Base-by-base conservation (phyloP, 1,140 invertebrate species). In the Drosophila grimshawi region DNA sequence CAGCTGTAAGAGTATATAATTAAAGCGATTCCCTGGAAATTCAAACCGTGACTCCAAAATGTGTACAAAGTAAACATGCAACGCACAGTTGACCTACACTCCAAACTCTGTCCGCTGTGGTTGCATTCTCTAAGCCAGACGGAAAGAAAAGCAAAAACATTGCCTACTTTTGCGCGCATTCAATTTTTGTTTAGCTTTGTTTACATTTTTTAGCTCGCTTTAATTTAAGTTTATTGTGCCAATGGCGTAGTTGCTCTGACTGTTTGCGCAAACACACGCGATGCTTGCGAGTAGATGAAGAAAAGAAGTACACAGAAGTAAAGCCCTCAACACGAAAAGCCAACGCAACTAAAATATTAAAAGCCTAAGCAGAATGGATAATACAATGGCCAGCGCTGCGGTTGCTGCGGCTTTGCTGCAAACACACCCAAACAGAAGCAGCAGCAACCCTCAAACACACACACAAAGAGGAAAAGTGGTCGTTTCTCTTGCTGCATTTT, bases 301-400 rank as follows among this genome's bases (percentile, higher is more conserved):
- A 68, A 49, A 61, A 37, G 43, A 71, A 52, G 79, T 43, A 10
- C 62, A 65, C 76, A 86, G 19, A 88, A 80, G 82, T 88, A 71
- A 82, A 49, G 41, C 4, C 39, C 67, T 48, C 7, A 39, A 55
- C 39, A 51, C 56, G 60, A 72, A 62, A 51, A 70, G 57, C 76
- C 56, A 70, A 88, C 60, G 72, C 76, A 77, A 60, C 69, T 86
- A 83, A 88, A 88, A 86, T 88, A 86, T 88, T 86, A 88, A 86
- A 86, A 77, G 85, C 65, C 83, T 83, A 80, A 86, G 83, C 76
- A 83, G 80, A 86, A 86, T 76, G 83, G 67, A 66, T 83, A 78
- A 83, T 76, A 86, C 83, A 86, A 88, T 82, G 59, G 43, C 46
- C 56, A 51, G 29, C 64, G 30, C 65, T 56, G 62, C 45, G 41